These are phyloP conservation scores for Melospiza melodia DNA, from an alignment of 2,113 vertebrate genomes.

Conservation along the genomic window DNA sequence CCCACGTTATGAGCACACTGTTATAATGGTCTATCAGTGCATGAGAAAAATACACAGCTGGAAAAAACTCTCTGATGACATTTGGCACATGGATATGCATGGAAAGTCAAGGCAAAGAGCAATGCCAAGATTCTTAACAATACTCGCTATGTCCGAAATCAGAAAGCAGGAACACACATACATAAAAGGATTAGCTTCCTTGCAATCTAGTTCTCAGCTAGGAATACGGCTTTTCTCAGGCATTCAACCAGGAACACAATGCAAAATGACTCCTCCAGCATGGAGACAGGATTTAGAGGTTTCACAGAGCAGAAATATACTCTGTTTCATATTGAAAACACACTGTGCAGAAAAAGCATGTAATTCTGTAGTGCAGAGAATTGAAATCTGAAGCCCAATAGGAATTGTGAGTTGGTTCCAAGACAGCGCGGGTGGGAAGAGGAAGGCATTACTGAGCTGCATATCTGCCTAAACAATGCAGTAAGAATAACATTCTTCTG, in stretches of 20 bases:
- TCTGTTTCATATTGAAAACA: slow-evolving; percentile 13
- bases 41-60: slow-evolving; percentile 37
- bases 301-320: not conserved
- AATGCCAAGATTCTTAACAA: slow-evolving; percentile 54
- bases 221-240: not conserved
- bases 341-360: slow-evolving; percentile 9
- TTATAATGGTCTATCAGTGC: not conserved
- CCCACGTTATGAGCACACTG: not conserved
- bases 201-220: slow-evolving; percentile 44
- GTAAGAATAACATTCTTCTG: not conserved
- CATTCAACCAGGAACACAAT: slow-evolving; percentile 27
- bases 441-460: not conserved
- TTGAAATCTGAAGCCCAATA: slow-evolving; percentile 35
- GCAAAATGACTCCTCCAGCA: slow-evolving; percentile 18
- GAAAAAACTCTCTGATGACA: slow-evolving; percentile 16
- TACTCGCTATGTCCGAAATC: not conserved
- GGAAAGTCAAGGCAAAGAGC: slow-evolving; percentile 27
- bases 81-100: slow-evolving; percentile 33
- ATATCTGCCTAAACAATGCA: not conserved
- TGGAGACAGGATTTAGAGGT: not conserved
- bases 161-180: not conserved
- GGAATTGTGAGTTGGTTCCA: slow-evolving; percentile 34
- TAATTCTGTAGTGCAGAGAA: not conserved
- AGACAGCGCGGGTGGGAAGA: not conserved
- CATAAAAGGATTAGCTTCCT: slow-evolving; percentile 46